Conservation (phyloP, 2,113 vertebrate species). For the Zosterops pallidus region DNA sequence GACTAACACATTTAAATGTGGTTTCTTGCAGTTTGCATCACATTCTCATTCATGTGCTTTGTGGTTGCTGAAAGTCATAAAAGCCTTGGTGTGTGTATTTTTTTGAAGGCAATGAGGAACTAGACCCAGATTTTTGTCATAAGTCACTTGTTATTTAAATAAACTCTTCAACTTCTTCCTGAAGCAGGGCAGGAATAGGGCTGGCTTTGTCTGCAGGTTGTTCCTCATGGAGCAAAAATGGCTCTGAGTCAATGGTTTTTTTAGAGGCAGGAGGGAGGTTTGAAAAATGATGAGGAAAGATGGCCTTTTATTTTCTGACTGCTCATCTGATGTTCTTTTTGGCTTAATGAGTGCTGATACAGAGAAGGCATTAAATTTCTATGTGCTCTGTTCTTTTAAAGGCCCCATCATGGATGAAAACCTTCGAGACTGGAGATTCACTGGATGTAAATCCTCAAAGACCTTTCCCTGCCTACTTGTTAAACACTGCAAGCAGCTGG, state of each 20-base stretch:
- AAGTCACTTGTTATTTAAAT: background rate
- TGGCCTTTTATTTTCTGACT: background rate
- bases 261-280: background rate
- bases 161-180: background rate
- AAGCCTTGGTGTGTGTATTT: background rate
- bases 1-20: background rate
- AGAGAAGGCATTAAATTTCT: background rate
- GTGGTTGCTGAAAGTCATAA: background rate
- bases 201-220: background rate
- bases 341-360: background rate
- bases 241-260: background rate
- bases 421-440: background rate
- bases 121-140: background rate
- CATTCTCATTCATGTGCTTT: background rate
- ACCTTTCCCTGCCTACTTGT: background rate
- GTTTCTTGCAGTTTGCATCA: background rate
- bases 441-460: conserved; percentile 26
- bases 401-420: conserved; percentile 46
- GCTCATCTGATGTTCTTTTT: background rate
- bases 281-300: background rate
- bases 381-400: conserved; percentile 15
- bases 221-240: background rate
- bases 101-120: background rate
- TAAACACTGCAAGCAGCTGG: conserved; percentile 46
- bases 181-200: background rate